phyloP scores from a whole-genome alignment of 2,888 invertebrate species.

The Disparrhopalites patrizii region DNA sequence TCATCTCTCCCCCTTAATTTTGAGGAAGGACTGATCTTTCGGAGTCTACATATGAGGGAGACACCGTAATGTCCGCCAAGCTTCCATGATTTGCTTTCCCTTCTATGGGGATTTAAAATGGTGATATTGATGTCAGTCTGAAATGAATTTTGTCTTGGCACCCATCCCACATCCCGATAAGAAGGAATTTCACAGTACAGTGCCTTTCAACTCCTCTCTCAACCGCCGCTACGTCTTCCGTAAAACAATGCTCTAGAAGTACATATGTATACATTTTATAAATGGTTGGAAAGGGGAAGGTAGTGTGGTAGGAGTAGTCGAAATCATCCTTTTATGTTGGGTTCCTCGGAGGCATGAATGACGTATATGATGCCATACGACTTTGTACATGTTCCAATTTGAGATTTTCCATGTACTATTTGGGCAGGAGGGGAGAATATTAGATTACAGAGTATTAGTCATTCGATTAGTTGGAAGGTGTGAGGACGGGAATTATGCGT shows the following conservation, averaged over 20 bases:
- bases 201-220: not conserved
- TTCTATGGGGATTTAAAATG: slow-evolving; percentile 20
- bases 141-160: slow-evolving; percentile 24
- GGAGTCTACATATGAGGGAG: too few species aligned
- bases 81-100: slow-evolving; percentile 14
- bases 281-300: not conserved
- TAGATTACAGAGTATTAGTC: not conserved
- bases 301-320: too few species aligned
- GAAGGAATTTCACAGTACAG: slow-evolving; percentile 7
- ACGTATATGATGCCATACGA: not conserved
- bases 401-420: not conserved
- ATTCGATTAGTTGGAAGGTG: not conserved
- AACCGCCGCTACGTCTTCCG: not conserved
- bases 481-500: not conserved
- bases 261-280: too few species aligned
- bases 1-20: not conserved
- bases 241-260: not conserved
- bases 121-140: slow-evolving; percentile 13
- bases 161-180: slow-evolving; percentile 16
- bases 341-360: not conserved
- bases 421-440: not conserved
- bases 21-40: too few species aligned
- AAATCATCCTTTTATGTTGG: too few species aligned
- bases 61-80: too few species aligned
- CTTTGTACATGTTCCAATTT: not conserved